These are phyloP conservation scores for Ageneiosus marmoratus DNA, from an alignment of 2,113 vertebrate genomes.

Conservation along the genomic window DNA sequence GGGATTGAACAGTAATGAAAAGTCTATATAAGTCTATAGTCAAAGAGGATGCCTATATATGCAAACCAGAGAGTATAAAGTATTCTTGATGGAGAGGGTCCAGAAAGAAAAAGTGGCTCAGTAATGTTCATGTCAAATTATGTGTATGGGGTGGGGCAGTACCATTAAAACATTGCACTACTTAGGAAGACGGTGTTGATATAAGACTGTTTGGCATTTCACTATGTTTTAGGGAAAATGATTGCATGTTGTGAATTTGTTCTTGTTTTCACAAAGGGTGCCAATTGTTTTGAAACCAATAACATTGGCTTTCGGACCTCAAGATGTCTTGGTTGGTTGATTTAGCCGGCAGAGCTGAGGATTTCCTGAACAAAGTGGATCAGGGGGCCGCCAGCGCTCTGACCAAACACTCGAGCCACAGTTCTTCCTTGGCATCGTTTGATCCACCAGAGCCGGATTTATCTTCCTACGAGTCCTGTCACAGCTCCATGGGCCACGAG, in stretches of 20 bases:
- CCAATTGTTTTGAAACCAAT: background rate
- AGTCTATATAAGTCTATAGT: too few relatives aligned
- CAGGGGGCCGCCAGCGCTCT: conserved; percentile 92
- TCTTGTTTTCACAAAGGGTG: background rate
- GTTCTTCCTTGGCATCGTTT: conserved; percentile 53
- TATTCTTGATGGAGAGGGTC: background rate
- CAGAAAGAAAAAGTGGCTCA: too few relatives aligned
- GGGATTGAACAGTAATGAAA: too few relatives aligned
- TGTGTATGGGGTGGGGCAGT: too few relatives aligned
- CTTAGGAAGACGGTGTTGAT: background rate
- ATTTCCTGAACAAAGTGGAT: conserved; percentile 93
- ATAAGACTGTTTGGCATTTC: background rate
- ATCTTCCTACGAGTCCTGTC: conserved; percentile 65
- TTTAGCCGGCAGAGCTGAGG: conserved; percentile 91
- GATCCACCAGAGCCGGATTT: conserved; percentile 61
- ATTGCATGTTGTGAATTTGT: background rate
- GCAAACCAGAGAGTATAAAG: too few relatives aligned
- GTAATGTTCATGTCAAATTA: too few relatives aligned
- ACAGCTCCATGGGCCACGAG: conserved; percentile 55
- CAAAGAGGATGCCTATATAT: too few relatives aligned
- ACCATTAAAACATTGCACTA: background rate
- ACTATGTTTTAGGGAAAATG: background rate
- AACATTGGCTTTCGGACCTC: conserved; percentile 13
- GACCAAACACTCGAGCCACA: conserved; percentile 67
- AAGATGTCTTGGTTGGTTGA: conserved; percentile 95